Evolutionary conservation across 2,797 vertebrate species (phyloP).

Genomic region (Ibycter americanus): DNA sequence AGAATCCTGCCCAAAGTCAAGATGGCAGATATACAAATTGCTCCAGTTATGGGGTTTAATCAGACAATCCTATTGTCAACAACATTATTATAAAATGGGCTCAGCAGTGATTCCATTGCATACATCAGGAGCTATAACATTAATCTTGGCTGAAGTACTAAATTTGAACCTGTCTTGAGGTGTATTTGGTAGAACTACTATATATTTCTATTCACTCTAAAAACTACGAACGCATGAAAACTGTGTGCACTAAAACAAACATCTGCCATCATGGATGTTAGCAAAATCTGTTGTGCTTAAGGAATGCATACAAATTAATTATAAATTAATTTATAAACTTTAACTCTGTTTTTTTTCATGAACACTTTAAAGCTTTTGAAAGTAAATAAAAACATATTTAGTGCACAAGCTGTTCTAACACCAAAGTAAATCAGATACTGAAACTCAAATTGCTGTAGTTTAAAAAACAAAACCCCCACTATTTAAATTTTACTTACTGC

Average conservation of each 20-base stretch:
- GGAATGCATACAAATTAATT: not conserved
- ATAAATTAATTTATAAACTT: not conserved
- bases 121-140: not conserved
- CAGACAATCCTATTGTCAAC: not conserved
- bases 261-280: not conserved
- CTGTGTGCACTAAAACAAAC: not conserved
- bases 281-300: not conserved
- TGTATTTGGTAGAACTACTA: not conserved
- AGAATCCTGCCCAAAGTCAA: not conserved
- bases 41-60: not conserved
- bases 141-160: not conserved
- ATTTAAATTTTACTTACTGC: not conserved
- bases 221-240: not conserved
- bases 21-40: not conserved
- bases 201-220: not conserved
- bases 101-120: not conserved
- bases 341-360: not conserved
- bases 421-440: not conserved
- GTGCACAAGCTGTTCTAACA: not conserved
- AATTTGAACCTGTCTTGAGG: not conserved
- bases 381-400: not conserved
- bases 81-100: not conserved
- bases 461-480: not conserved
- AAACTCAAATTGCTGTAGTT: not conserved
- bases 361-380: not conserved